phyloP scores from a whole-genome alignment of 2,888 invertebrate species.

The Cheilosia scutellata region DNA sequence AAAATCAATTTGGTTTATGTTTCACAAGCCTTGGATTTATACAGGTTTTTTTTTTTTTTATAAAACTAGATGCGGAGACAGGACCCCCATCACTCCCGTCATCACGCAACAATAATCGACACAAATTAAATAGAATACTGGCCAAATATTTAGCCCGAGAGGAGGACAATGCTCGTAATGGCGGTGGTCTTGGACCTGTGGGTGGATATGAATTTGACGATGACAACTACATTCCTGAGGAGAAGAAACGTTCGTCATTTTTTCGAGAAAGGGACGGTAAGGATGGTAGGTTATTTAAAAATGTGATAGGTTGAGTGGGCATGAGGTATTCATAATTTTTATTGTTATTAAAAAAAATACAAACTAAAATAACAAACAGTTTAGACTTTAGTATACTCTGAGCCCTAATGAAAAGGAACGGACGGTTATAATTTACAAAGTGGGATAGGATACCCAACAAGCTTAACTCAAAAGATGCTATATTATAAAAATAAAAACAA shows the following conservation, averaged over 20 bases:
- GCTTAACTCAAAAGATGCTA: too few species aligned
- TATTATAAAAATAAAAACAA: too few species aligned
- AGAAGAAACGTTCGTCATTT: constrained; percentile 81
- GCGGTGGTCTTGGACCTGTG: constrained; percentile 78
- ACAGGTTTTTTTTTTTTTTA: neutral
- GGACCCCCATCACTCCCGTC: constrained; percentile 59
- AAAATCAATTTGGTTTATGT: constrained; percentile 24
- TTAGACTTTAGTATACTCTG: too few species aligned
- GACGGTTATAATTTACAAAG: too few species aligned
- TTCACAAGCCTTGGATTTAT: neutral
- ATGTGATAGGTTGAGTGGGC: too few species aligned
- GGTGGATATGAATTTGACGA: constrained; percentile 81
- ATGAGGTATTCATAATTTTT: neutral
- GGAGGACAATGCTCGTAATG: constrained; percentile 80
- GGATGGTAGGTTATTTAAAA: constrained; percentile 80
- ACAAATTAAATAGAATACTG: constrained; percentile 82
- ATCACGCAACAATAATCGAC: constrained; percentile 80
- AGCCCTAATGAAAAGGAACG: too few species aligned
- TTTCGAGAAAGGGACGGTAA: constrained; percentile 83
- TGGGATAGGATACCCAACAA: too few species aligned
- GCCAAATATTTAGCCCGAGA: constrained; percentile 83
- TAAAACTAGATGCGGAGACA: constrained; percentile 49
- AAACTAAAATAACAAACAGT: too few species aligned
- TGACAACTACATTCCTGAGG: constrained; percentile 79
- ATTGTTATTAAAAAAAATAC: neutral